Evolutionary conservation across 2,113 vertebrate genomes (phyloP), one percentile per base, ranked within the genome.

Genomic region (Opisthocomus hoazin): DNA sequence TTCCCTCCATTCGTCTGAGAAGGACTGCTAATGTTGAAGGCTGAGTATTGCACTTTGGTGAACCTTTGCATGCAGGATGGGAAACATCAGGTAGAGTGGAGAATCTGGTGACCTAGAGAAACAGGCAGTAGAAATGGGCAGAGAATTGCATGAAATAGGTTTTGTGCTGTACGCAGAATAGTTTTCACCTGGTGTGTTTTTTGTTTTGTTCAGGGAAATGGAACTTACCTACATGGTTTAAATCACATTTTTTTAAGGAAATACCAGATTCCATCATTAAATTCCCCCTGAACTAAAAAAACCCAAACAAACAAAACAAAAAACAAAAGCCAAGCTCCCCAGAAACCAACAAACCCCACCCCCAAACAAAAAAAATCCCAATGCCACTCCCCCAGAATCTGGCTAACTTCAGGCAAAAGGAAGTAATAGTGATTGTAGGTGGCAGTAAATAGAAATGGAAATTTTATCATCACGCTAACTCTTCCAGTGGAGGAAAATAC

Each of bases 381-480:
- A 0, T 23, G 50, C 22, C 8, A 3, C 1, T 1, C 3, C 15
- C n/a, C 21, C 45, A 3, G 1, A 45, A 30, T 56, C 12, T 73
- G 66, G 12, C 24, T 50, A 43, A 57, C 22, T 86, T 9, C 37
- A 82, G 73, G 32, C 15, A 26, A 80, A 80, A 56, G 23, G 14
- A 53, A 56, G 41, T 23, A 39, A 37, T 6, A 45, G 8, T 24
- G 17, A 18, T 41, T 91, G 36, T 27, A 83, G 9, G 9, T 54
- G 30, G 34, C 9, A 14, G 26, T 7, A 77, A 82, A 53, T 11
- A 73, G 24, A 92, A 88, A 68, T 57, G 30, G 65, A 56, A 58
- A 36, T 54, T 32, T 81, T 65, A 18, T 79, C 10, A 61, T 68
- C 13, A 6, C 57, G 15, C 24, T 91, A 51, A 29, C 19, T 54